Base-by-base conservation (phyloP, 2,113 vertebrate genomes). In the Cyanoliseus patagonus region DNA sequence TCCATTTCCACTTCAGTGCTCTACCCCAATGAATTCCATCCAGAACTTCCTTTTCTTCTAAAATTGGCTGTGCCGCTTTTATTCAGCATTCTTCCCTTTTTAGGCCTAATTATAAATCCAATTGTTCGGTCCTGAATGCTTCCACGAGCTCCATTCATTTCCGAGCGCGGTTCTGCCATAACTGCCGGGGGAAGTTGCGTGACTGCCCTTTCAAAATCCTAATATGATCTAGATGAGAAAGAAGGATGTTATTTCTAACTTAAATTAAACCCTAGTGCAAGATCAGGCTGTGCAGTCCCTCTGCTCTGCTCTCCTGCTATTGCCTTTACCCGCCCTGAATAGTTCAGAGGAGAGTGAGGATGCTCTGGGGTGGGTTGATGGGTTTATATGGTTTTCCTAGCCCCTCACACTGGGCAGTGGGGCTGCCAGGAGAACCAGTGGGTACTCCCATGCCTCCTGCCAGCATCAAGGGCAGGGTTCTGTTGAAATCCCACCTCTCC, bases 1-100 rank as follows among this genome's bases (percentile, higher is more conserved):
- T 97, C 66, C 67, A 96, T 97, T 97, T 96, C 88, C 95, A 96
- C 86, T 93, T 97, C 90, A 77, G 83, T 90, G 90, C 83, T 93
- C 61, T 90, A 89, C 84, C 94, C 78, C 84, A 96, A 96, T 90
- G 92, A 88, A 95, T 96, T 96, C 95, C 84, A 88, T 96, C 97
- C 91, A 80, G 84, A 96, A 96, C 95, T 96, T 97, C 94, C 94
- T 96, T 96, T 95, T 96, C 95, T 97, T 96, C 95, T 97, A 94
- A 96, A 95, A 97, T 96, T 96, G 95, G 95, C 93, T 96, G 95
- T 96, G 95, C 95, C 86, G 94, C 95, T 94, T 97, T 96, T 94
- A 97, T 97, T 97, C 95, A 95, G 80, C 27, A 44, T 94, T 92
- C 92, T 96, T 92, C 88, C 91, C 94, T 91, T 95, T 95, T 96